Evolutionary conservation across 2,888 invertebrate species (phyloP).

Genomic region (Volucella zonaria): DNA sequence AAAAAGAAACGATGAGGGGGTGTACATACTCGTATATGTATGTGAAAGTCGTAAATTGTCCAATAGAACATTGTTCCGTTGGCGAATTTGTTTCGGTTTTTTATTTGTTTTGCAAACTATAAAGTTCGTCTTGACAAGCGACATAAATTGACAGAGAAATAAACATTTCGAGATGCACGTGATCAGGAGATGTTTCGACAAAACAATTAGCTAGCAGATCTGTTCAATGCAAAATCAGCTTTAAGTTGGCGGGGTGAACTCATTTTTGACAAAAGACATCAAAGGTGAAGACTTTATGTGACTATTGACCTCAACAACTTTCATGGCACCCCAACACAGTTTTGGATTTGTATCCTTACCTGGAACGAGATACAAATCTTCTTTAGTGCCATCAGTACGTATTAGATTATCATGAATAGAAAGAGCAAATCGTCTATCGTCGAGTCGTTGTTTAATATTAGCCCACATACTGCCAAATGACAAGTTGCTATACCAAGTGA

Average conservation of each 20-base stretch:
- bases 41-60: not conserved
- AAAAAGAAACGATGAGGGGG: not conserved
- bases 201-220: not conserved
- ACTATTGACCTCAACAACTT: no score
- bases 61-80: not conserved
- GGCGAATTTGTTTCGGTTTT: not conserved
- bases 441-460: no score
- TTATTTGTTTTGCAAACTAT: not conserved
- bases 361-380: no score
- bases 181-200: conserved; percentile 1
- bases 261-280: not conserved
- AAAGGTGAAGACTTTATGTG: no score
- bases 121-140: not conserved
- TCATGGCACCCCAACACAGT: no score
- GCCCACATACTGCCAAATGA: no score
- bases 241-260: not conserved
- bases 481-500: no score
- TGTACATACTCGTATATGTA: not conserved
- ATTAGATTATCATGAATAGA: no score
- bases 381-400: no score
- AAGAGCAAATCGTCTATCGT: no score
- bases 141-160: not conserved
- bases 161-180: not conserved
- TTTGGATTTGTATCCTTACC: no score
- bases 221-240: not conserved